phyloP scores from a whole-genome alignment of 2,113 vertebrate genomes.

The Lichenostomus cassidix region DNA sequence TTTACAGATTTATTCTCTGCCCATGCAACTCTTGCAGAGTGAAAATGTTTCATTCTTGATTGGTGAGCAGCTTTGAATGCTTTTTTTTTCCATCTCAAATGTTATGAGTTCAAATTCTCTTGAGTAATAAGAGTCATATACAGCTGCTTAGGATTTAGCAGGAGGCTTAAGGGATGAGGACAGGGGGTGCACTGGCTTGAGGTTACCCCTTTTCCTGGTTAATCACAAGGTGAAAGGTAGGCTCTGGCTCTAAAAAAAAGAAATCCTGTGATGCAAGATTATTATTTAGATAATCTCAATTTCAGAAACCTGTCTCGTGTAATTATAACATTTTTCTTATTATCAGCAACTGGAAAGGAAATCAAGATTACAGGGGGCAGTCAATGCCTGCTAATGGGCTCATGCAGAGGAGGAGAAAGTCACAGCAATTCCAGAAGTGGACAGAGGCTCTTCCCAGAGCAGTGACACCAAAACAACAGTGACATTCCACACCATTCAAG shows the following conservation, averaged over 20 bases:
- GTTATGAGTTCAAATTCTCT: conserved; percentile 8
- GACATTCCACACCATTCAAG: neutral
- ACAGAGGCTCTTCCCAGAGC: neutral
- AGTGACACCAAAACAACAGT: neutral
- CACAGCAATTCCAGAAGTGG: neutral
- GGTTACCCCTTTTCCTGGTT: neutral
- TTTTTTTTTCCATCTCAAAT: neutral
- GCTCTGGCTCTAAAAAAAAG: neutral
- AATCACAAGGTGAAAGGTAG: neutral
- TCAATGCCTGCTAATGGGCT: neutral
- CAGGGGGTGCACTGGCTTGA: neutral
- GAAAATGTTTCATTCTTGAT: conserved; percentile 5
- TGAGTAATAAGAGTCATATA: neutral
- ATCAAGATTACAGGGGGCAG: neutral
- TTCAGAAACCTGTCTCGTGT: neutral
- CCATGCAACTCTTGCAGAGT: neutral
- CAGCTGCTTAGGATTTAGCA: neutral
- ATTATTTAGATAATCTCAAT: conserved; percentile 6
- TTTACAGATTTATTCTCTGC: conserved; percentile 38
- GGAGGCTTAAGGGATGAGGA: neutral
- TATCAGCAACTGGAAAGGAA: neutral
- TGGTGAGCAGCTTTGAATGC: neutral
- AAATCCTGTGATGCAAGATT: neutral
- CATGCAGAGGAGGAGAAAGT: neutral
- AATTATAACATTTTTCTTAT: conserved; percentile 28